Conservation (phyloP, 2,113 vertebrate genomes). For the Planiliza haematocheilus region DNA sequence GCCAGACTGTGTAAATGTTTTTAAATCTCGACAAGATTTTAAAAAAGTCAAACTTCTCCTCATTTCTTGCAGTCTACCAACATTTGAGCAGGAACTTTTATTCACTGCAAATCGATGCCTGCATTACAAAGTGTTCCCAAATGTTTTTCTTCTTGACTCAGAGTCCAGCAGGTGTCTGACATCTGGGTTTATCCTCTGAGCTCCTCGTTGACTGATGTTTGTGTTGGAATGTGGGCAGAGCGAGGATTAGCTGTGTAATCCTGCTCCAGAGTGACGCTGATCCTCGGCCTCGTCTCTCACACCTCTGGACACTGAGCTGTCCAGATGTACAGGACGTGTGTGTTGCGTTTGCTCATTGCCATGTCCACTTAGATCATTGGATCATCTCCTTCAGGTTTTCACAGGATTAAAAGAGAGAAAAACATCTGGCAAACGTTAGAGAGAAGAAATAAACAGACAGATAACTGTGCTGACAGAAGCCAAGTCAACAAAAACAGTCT, state of each 20-base stretch:
- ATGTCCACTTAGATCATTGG: not conserved
- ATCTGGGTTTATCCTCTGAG: not conserved
- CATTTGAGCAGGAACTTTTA: too few relatives aligned
- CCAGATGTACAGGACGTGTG: not conserved
- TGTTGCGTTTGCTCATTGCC: not conserved
- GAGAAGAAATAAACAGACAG: not conserved
- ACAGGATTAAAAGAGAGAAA: not conserved
- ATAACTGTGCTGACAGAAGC: not conserved
- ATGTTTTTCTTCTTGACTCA: too few relatives aligned
- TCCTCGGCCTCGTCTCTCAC: constrained; percentile 25
- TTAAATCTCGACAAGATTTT: too few relatives aligned
- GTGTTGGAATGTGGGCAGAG: constrained; percentile 68
- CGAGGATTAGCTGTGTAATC: constrained; percentile 54
- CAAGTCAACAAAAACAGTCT: too few relatives aligned
- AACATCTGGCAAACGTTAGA: not conserved
- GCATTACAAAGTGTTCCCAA: too few relatives aligned
- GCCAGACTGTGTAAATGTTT: too few relatives aligned
- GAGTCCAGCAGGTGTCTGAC: not conserved
- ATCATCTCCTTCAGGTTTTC: not conserved
- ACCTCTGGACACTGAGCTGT: constrained; percentile 12
- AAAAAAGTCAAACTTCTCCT: too few relatives aligned
- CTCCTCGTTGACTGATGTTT: constrained; percentile 63
- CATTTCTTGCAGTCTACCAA: too few relatives aligned
- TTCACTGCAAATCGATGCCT: too few relatives aligned
- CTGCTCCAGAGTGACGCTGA: constrained; percentile 1